phyloP scores from a whole-genome alignment of 2,888 invertebrate genomes.

The Oeneis ivallda region DNA sequence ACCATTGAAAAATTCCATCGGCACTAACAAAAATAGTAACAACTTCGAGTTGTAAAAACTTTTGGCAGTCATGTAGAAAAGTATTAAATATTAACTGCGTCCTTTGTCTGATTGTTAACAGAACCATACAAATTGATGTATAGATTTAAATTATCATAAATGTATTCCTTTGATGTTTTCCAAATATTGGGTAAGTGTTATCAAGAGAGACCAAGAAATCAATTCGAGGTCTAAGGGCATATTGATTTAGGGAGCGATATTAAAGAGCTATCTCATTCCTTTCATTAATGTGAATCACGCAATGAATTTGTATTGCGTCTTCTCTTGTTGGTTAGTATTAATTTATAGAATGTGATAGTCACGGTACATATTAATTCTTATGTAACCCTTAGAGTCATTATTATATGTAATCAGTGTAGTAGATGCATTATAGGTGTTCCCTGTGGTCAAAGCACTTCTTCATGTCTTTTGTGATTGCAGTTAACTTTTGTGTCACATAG shows the following conservation, averaged over 20 bases:
- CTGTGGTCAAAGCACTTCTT: conserved; percentile 58
- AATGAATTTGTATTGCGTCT: neutral
- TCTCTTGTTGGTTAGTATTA: neutral
- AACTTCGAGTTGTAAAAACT: too few species aligned
- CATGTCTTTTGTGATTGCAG: conserved; percentile 30
- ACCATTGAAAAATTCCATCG: too few species aligned
- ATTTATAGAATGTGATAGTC: conserved; percentile 40
- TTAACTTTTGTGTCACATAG: conserved; percentile 36
- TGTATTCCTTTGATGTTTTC: conserved; percentile 42
- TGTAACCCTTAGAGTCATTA: conserved; percentile 47
- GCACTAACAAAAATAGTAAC: neutral
- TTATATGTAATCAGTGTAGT: conserved; percentile 58
- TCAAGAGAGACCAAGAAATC: conserved; percentile 27
- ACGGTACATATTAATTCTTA: conserved; percentile 30
- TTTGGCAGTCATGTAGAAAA: conserved; percentile 18
- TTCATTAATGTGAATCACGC: conserved; percentile 7
- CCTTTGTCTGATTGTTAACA: conserved; percentile 32
- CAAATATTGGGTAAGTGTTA: conserved; percentile 26
- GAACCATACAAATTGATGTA: conserved; percentile 46
- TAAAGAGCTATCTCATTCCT: conserved; percentile 32
- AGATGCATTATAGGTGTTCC: conserved; percentile 61
- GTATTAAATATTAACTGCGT: conserved; percentile 9
- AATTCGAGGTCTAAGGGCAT: conserved; percentile 28
- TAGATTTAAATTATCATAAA: conserved; percentile 44
- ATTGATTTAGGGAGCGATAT: conserved; percentile 29